phyloP scores from a whole-genome alignment of 1,140 invertebrate genomes.

The Anthonomus grandis region DNA sequence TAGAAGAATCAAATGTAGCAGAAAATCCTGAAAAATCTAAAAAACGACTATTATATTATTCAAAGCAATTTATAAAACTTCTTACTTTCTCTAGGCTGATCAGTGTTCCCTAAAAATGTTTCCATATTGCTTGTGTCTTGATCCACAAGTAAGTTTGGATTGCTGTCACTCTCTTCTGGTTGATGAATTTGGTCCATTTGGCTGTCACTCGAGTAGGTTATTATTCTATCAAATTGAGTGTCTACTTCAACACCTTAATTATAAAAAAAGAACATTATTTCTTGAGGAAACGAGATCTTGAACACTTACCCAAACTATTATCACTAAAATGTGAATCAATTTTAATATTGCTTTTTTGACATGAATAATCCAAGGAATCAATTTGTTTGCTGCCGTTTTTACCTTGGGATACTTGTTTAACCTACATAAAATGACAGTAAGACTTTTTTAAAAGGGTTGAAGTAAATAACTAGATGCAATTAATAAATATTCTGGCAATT shows the following conservation, averaged over 20 bases:
- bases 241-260: slow-evolving; percentile 14
- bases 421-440: too few species aligned
- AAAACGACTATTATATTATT: background rate
- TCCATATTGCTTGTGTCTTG: background rate
- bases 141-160: slow-evolving; percentile 2
- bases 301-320: slow-evolving; percentile 20
- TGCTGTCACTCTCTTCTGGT: slow-evolving; percentile 25
- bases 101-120: background rate
- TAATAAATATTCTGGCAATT: background rate
- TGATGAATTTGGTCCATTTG: slow-evolving; percentile 15
- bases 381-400: background rate
- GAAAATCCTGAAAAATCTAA: background rate
- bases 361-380: slow-evolving; percentile 5
- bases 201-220: slow-evolving; percentile 10
- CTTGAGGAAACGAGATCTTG: too few species aligned
- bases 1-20: background rate
- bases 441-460: too few species aligned
- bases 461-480: too few species aligned
- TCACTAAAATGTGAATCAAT: slow-evolving; percentile 20
- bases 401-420: too few species aligned
- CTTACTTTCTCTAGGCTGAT: background rate
- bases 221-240: slow-evolving; percentile 11
- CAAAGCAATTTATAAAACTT: too few species aligned
- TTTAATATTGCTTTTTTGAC: background rate
- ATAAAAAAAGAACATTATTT: too few species aligned